phyloP scores from a whole-genome alignment of 1,140 invertebrate genomes.

The Parapsyche elsis region DNA sequence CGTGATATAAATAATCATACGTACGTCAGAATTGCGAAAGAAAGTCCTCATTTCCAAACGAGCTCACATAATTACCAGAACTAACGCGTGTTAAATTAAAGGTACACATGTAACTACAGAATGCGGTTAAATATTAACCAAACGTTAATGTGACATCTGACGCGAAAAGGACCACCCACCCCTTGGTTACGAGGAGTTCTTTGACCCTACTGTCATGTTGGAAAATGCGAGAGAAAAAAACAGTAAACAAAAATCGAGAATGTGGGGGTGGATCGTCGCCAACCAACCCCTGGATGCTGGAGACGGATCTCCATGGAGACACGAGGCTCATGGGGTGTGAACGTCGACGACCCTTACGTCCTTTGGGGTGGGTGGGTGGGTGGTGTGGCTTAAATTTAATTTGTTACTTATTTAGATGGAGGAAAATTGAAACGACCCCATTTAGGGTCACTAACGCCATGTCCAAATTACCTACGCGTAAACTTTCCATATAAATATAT shows the following conservation, averaged over 20 bases:
- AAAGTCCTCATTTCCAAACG: no score
- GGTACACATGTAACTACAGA: no score
- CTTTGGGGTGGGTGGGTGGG: not conserved
- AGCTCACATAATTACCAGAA: no score
- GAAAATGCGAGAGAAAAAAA: slow-evolving; percentile 12
- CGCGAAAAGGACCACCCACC: not conserved
- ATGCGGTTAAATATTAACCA: no score
- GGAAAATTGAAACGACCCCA: not conserved
- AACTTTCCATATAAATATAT: no score
- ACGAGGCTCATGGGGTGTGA: not conserved
- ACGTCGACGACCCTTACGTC: slow-evolving; percentile 7
- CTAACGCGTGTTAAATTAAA: no score
- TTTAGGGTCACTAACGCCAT: no score
- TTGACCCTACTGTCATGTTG: not conserved
- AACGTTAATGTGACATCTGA: not conserved
- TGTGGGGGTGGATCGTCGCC: not conserved
- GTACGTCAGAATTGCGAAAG: no score
- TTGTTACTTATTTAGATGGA: slow-evolving; percentile 2
- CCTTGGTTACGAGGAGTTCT: not conserved
- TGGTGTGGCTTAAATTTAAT: slow-evolving; percentile 1
- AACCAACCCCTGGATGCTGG: not conserved
- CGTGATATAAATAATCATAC: no score
- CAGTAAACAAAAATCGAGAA: slow-evolving; percentile 10
- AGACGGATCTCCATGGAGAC: slow-evolving; percentile 34
- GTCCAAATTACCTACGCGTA: no score